Base-by-base conservation (phyloP, 2,888 invertebrate species). In the Patella caerulea region DNA sequence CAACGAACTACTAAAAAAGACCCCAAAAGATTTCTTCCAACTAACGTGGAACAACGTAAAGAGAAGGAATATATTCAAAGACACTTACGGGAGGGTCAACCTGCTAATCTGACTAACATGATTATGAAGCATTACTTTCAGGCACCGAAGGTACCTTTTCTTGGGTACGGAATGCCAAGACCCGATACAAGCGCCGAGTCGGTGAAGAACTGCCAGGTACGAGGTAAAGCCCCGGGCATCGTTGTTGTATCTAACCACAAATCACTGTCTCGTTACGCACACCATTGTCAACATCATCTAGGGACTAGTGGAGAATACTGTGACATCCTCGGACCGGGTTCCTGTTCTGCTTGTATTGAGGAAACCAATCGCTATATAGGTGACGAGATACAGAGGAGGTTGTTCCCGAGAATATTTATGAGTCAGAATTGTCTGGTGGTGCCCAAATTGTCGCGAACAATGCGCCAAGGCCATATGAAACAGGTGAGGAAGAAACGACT, bases 271-370 rank as follows among this genome's bases (percentile, higher is more conserved):
- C 72, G 77, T 24, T 34, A 34, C 34, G 77, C 77, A 0, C 65
- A 73, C n/a, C 59, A 71, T 24, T 79, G 79, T 45, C 65, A 52
- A 17, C 56, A 53, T 24, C 78, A 78, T 71, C 59, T 70, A 29
- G 81, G 78, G 11, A 53, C 69, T 34, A 77, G 71, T 54, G 77
- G 74, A 34, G 85, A 86, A 70, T 88, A 85, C 71, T 88, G 88
- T 73, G 86, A 88, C 75, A 85, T 88, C 19, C 83, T 88, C 2
- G 88, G 88, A 29, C 85, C 88, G 7, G 83, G 85, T 71, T 77
- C 86, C 9, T 88, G 88, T 59, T 85, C 85, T n/a, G 79, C 73
- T 5, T 88, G 88, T 74, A 87, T 88, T 9, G 88, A 88, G 73
- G 83, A 80, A 45, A 87, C 87, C 15, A 88, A 87, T 80, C 79